Base-by-base conservation (phyloP, 2,888 invertebrate genomes). In the Spicauda simplicius region DNA sequence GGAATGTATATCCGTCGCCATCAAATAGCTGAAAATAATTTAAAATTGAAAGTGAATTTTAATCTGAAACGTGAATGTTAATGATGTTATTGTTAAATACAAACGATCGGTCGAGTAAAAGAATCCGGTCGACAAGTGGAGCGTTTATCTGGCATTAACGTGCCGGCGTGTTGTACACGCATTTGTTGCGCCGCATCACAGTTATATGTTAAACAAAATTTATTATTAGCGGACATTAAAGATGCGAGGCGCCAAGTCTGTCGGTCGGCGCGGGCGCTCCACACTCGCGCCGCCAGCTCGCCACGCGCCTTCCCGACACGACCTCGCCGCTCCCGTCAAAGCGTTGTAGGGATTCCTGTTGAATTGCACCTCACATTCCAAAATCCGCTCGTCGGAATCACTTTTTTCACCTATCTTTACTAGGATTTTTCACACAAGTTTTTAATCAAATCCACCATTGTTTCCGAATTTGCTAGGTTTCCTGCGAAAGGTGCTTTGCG, bases 141-240 rank as follows among this genome's bases (percentile, higher is more conserved):
- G 69, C 72, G 69, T 74, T 67, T 56, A 70, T 75, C 72, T 75
- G 71, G 70, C 58, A 67, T 70, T 68, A 69, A 68, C 69, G 48
- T 48, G 67, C 59, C 69, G 66, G 73, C 71, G 70, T 74, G 71
- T 73, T 76, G 74, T 75, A 74, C 76, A 68, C 74, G 74, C 76
- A 74, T 77, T 75, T 76, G 75, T 76, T 76, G 74, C 74, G 71
- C 72, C 70, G 73, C 70, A 71, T 72, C 76, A 73, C 75, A 76
- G 77, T 78, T 75, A 77, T 78, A 78, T 78, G 77, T 77, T 78
- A 78, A 78, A 78, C 78, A 77, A 77, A 77, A 77, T 78, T 74
- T 78, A 78, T 78, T 77, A 78, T 77, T 78, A 78, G 78, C 77
- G 73, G 75, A 77, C 78, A 78, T 77, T 77, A 78, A 78, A 78